Base-by-base conservation (phyloP, 92 coral and sea anemone genomes). In the Parazoanthus darwini region DNA sequence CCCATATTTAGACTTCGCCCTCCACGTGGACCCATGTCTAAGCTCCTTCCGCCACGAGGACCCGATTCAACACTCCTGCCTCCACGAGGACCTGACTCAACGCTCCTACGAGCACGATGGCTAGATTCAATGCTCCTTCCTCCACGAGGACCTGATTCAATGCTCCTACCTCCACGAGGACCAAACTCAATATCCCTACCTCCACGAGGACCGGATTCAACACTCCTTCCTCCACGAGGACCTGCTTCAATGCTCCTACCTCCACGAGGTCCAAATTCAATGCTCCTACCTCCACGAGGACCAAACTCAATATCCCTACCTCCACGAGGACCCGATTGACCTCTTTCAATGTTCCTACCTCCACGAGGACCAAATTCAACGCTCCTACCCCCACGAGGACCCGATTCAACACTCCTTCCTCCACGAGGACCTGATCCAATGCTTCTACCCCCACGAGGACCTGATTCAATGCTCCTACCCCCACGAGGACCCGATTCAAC, bases 201-300 rank as follows among this genome's bases (percentile, higher is more conserved):
- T 5, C 90, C 90, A 11, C 94, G 85, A 11, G 90, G 91, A 7
- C 91, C 94, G 29, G 25, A 66, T 26, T 67, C 78, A 20, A 29
- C 9, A 35, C 85, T 80, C 42, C 86, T 58, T 59, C 92, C 96
- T n/a, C 91, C 89, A 54, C 98, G 88, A 25, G 98, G 98, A 10
- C 94, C 95, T 8, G 78, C 87, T 38, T 78, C 86, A 50, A 89
- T 68, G 74, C 82, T 82, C 76, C 96, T 93, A 16, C 97, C 97
- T 77, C 96, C 93, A 15, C 98, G 89, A 18, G 94, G 93, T 44
- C 96, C 98, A 38, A 82, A 77, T 18, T 80, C 78, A 51, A 90
- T 42, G 77, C 86, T 93, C 86, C 98, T 85, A 68, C 96, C 95
- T 80, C 95, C 91, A 35, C 97, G 90, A 29, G 96, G 91, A 71